A percentile compares a stretch with the other conserved stretches of the same genome.
These are phyloP conservation scores for Falcunculus frontatus DNA, from an alignment of 2,113 vertebrate genomes.

Conservation along the genomic window DNA sequence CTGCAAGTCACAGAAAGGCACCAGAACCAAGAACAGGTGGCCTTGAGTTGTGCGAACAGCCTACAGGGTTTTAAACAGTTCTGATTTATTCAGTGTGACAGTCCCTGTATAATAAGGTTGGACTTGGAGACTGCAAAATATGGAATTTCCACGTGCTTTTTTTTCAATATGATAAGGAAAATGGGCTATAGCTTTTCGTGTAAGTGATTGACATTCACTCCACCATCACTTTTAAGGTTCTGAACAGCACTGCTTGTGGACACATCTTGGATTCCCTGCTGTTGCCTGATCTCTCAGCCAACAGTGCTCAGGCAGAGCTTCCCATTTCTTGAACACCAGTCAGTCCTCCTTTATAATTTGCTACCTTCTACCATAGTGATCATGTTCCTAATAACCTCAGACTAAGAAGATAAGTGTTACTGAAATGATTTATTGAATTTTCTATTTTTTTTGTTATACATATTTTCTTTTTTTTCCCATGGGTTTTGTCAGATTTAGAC, in stretches of 20 bases:
- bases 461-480: background rate
- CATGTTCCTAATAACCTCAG: background rate
- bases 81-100: conserved; percentile 37
- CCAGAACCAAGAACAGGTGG: conserved; percentile 7
- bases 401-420: background rate
- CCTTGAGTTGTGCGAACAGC: conserved; percentile 14
- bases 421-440: background rate
- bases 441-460: background rate
- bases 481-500: background rate
- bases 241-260: background rate
- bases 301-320: background rate
- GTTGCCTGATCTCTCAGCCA: background rate
- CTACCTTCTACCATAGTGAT: background rate
- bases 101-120: conserved; percentile 30
- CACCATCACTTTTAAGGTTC: background rate
- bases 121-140: background rate
- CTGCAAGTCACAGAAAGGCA: conserved; percentile 16
- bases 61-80: conserved; percentile 41
- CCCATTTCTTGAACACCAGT: background rate
- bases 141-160: background rate
- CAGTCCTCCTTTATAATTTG: background rate
- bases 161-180: conserved; percentile 5
- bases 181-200: background rate
- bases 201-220: background rate
- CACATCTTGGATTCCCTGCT: background rate